phyloP scores from a whole-genome alignment of 2,797 vertebrate species.

The Cirrhinus mrigala region DNA sequence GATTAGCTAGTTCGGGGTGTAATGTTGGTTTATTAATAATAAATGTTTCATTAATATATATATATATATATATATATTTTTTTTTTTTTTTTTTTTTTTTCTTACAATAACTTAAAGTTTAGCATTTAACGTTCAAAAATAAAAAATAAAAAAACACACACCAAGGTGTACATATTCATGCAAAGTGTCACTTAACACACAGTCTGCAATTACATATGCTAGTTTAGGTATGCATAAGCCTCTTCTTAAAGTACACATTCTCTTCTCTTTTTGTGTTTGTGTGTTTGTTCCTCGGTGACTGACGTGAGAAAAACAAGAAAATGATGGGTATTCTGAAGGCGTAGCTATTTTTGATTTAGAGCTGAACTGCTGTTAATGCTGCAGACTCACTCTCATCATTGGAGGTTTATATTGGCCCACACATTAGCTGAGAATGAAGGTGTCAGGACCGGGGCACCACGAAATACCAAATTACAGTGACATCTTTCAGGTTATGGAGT shows the following conservation, averaged over 20 bases:
- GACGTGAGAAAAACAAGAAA: conserved; percentile 30
- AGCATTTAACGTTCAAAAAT: neutral
- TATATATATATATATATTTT: too few relatives aligned
- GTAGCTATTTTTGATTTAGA: conserved; percentile 14
- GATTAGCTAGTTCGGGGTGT: too few relatives aligned
- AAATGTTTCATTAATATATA: too few relatives aligned
- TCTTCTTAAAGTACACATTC: conserved; percentile 4
- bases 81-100: too few relatives aligned
- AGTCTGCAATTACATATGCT: neutral
- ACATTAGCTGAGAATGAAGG: conserved; percentile 1
- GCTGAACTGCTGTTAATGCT: conserved; percentile 13
- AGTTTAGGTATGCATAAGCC: neutral
- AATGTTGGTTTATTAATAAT: too few relatives aligned
- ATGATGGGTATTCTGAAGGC: conserved; percentile 28
- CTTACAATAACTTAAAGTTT: too few relatives aligned
- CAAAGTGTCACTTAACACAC: neutral
- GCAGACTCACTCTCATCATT: neutral
- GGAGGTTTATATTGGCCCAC: conserved; percentile 9
- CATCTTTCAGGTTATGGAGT: neutral
- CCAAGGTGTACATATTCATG: too few relatives aligned
- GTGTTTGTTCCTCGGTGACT: conserved; percentile 12
- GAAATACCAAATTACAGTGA: conserved; percentile 28
- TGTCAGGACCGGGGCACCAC: neutral
- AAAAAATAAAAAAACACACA: neutral
- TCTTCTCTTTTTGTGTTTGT: neutral